Base-by-base conservation (phyloP, 2,797 vertebrate genomes). In the Pseudomugil tenellus region DNA sequence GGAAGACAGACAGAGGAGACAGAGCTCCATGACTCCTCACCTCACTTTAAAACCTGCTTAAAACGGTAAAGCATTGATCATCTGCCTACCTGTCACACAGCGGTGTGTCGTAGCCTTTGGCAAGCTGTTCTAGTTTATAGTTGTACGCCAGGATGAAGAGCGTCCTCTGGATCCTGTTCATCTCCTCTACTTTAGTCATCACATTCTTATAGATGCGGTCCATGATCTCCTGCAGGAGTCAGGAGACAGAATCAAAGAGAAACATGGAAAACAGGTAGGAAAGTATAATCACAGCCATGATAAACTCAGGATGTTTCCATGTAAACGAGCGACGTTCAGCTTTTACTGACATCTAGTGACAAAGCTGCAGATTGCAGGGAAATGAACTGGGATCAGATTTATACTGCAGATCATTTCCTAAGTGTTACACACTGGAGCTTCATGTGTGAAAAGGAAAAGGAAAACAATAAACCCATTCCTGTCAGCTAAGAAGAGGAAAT, bases 201-300 rank as follows among this genome's bases (percentile, higher is more conserved):
- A 98, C 96, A 1, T 96, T 98, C 92, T 98, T 99, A 81, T 98
- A 98, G 87, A 99, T 98, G 5, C 97, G 95, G 86, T 99, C 97
- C 97, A 99, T 98, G 69, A 99, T 99, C 94, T 99, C 97, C 97
- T 99, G 80, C 19, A 85, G 28, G 0, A 2, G 21, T 21, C 19
- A 32, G 10, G 54, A 51, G 57, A 63, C 1, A 34, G 3, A 62
- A 14, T 23, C 21, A 39, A 26, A 64, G 8, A 56, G 23, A 52
- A 54, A 48, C 16, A 57, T 26, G 31, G 11, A 32, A 11, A 25
- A 19, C 25, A 13, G n/a, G 10, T 1, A n/a, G 32, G 10, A 41
- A 28, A 17, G 66, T n/a, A 17, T 28, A 14, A n/a, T 2, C 21
- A 14, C 17, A 65, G 39, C 28, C 56, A 17, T 56, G 5, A 8